Percentiles rank a stretch among this genome's conserved stretches.
These are phyloP conservation scores for Pseudochirops cupreus DNA, from an alignment of 2,797 vertebrate genomes.

Conservation along the genomic window DNA sequence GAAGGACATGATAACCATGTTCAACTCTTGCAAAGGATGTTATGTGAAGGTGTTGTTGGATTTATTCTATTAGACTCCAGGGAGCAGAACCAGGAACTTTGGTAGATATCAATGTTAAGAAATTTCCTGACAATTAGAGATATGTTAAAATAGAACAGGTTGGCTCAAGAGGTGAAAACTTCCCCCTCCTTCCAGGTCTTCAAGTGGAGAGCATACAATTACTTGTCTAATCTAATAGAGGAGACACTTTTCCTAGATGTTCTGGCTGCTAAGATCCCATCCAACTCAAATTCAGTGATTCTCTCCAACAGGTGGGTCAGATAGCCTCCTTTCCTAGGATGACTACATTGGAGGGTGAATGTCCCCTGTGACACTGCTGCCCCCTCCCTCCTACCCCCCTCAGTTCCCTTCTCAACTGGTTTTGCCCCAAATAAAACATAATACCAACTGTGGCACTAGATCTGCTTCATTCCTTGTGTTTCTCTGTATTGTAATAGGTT, in stretches of 20 bases:
- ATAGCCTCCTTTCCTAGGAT: not conserved
- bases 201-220: not conserved
- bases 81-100: not conserved
- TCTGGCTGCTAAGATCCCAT: not conserved
- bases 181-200: not conserved
- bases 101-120: not conserved
- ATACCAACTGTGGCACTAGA: not conserved
- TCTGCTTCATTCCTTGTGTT: not conserved
- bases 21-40: not conserved
- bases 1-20: not conserved
- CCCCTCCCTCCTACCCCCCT: not conserved
- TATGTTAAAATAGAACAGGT: not conserved
- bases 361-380: not conserved
- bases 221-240: not conserved
- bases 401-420: not conserved
- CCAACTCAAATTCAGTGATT: not conserved
- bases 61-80: not conserved
- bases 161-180: not conserved
- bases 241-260: not conserved
- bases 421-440: not conserved
- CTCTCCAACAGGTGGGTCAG: not conserved
- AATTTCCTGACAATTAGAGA: not conserved
- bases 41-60: not conserved
- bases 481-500: not conserved
- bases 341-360: not conserved